Evolutionary conservation across 2,113 vertebrate genomes (phyloP).

Genomic region (Orientallactaga bullata): DNA sequence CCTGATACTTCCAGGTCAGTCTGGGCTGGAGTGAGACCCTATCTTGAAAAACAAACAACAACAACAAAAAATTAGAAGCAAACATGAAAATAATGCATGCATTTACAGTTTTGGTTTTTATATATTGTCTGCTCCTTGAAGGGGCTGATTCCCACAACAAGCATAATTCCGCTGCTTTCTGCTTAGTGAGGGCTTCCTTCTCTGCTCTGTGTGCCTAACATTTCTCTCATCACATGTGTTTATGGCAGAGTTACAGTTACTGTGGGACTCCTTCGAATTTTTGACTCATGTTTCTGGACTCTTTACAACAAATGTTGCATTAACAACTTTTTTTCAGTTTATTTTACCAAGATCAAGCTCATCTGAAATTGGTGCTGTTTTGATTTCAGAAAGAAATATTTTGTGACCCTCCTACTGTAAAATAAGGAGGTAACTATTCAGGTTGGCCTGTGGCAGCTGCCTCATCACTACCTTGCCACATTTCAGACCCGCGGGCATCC

Average conservation of each 20-base stretch:
- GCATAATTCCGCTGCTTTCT: slow-evolving; percentile 75
- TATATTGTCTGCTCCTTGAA: slow-evolving; percentile 68
- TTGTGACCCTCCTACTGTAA: slow-evolving; percentile 49
- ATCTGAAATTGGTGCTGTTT: slow-evolving; percentile 54
- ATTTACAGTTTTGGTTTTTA: slow-evolving; percentile 76
- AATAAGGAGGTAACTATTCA: neutral
- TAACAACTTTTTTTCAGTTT: slow-evolving; percentile 54
- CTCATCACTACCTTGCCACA: neutral
- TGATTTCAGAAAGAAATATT: slow-evolving; percentile 62
- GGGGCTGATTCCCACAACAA: slow-evolving; percentile 71
- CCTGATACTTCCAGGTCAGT: too few relatives aligned
- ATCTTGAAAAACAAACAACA: too few relatives aligned
- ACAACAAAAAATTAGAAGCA: slow-evolving; percentile 75
- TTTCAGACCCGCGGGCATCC: neutral
- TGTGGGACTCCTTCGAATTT: slow-evolving; percentile 76
- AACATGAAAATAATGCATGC: slow-evolving; percentile 69
- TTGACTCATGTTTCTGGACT: slow-evolving; percentile 72
- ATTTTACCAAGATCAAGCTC: slow-evolving; percentile 65
- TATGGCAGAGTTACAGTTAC: slow-evolving; percentile 70
- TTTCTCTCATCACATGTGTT: slow-evolving; percentile 71
- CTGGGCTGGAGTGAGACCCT: too few relatives aligned
- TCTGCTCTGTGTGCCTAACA: slow-evolving; percentile 19
- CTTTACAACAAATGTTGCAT: slow-evolving; percentile 71
- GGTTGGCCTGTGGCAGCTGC: neutral
- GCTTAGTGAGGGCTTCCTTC: slow-evolving; percentile 64